Conservation (phyloP, 2,113 vertebrate species). For the Cricetomys ansorgei region DNA sequence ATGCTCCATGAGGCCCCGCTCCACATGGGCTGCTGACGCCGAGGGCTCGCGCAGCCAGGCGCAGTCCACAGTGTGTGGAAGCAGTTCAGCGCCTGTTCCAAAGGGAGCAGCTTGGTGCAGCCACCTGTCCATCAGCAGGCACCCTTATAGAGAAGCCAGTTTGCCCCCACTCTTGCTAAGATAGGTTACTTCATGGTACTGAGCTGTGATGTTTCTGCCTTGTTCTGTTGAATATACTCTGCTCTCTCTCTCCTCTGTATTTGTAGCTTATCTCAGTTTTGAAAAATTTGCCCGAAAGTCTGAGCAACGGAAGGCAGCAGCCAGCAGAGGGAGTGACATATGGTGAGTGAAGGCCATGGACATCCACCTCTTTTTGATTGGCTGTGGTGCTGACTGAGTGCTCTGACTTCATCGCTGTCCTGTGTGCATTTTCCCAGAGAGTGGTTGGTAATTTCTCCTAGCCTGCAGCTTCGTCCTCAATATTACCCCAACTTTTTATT, state of each 20-base stretch:
- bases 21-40: neutral
- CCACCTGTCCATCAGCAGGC: rapidly evolving
- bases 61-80: neutral
- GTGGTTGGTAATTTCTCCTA: neutral
- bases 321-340: slow-evolving; percentile 90
- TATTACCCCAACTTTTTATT: neutral
- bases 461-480: neutral
- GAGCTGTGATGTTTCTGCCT: neutral
- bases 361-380: neutral
- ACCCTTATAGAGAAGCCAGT: neutral
- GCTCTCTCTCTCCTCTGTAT: neutral
- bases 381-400: neutral
- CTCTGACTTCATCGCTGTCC: neutral
- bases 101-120: neutral
- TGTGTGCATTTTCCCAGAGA: neutral
- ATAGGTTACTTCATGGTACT: neutral
- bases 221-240: slow-evolving; percentile 38
- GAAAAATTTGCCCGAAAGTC: slow-evolving; percentile 90
- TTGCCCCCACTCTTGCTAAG: neutral
- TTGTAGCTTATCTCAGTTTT: slow-evolving; percentile 93
- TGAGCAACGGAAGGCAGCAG: slow-evolving; percentile 89
- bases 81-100: neutral
- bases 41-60: neutral
- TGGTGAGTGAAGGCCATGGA: slow-evolving; percentile 85
- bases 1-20: neutral